Evolutionary conservation across 1,140 invertebrate genomes (phyloP).

Genomic region (Drosophila malerkotliana): DNA sequence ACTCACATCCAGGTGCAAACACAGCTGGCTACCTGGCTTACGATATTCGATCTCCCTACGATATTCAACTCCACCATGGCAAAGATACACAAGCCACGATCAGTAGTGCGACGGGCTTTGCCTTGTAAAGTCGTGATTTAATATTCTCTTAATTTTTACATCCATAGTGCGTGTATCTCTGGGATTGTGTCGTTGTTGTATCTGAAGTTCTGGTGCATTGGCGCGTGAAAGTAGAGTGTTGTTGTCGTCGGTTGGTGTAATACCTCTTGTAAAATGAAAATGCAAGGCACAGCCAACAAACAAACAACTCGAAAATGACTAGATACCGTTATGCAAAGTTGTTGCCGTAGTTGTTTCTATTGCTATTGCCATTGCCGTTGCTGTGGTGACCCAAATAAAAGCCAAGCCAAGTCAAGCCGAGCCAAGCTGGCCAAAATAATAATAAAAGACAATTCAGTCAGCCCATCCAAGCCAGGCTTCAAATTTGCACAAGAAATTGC

Average conservation of each 20-base stretch:
- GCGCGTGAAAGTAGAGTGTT: constrained; percentile 50
- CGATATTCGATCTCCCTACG: constrained; percentile 24
- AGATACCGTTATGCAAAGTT: constrained; percentile 71
- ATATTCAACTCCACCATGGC: constrained; percentile 11
- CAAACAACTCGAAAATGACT: constrained; percentile 41
- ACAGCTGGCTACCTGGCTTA: constrained; percentile 36
- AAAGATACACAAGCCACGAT: constrained; percentile 55
- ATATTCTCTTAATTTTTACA: background rate
- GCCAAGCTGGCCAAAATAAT: constrained; percentile 31
- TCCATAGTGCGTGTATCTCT: constrained; percentile 19
- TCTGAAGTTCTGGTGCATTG: constrained; percentile 45
- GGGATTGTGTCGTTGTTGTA: background rate
- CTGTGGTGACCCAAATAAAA: constrained; percentile 69
- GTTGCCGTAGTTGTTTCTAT: constrained; percentile 40
- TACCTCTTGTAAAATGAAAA: constrained; percentile 7
- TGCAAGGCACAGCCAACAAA: constrained; percentile 24
- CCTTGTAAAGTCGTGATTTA: constrained; percentile 60
- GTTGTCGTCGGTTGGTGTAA: constrained; percentile 40
- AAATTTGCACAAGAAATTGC: constrained; percentile 46
- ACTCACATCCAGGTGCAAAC: constrained; percentile 2
- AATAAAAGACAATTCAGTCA: constrained; percentile 6
- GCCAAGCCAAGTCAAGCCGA: constrained; percentile 20
- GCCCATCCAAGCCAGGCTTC: constrained; percentile 49
- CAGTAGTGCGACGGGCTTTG: constrained; percentile 57
- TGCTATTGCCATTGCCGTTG: constrained; percentile 21